Evolutionary conservation across 2,113 vertebrate genomes (phyloP).

Genomic region (Phasianus colchicus): DNA sequence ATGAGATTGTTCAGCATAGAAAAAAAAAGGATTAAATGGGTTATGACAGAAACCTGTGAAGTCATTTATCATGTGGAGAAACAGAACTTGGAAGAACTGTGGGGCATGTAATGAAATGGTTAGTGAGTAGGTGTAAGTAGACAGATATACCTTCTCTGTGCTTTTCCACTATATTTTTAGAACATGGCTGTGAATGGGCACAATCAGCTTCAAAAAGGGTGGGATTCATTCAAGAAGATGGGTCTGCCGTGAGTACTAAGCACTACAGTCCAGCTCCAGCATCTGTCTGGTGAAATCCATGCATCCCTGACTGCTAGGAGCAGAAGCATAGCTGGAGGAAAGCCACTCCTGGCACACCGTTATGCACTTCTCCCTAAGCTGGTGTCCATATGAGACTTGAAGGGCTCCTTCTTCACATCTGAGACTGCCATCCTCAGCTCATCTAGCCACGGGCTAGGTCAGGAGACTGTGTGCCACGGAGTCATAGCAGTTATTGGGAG

Average conservation of each 20-base stretch:
- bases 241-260: not conserved
- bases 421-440: not conserved
- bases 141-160: not conserved
- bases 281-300: not conserved
- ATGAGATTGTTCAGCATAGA: not conserved
- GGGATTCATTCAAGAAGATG: not conserved
- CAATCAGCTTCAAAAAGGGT: not conserved
- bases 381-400: accelerated
- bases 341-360: accelerated
- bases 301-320: not conserved
- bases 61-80: not conserved
- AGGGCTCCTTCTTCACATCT: not conserved
- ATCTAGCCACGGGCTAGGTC: not conserved
- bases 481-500: not conserved
- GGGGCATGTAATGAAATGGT: not conserved
- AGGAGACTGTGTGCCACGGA: not conserved
- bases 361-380: accelerated
- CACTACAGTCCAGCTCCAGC: not conserved
- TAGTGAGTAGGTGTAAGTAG: not conserved
- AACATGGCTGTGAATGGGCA: accelerated
- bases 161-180: not conserved
- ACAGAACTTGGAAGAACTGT: not conserved
- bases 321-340: not conserved
- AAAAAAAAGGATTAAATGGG: not conserved
- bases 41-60: not conserved